Evolutionary conservation across 2,113 vertebrate species (phyloP), one percentile per base, ranked within the genome.

Genomic region (Microtus ochrogaster): DNA sequence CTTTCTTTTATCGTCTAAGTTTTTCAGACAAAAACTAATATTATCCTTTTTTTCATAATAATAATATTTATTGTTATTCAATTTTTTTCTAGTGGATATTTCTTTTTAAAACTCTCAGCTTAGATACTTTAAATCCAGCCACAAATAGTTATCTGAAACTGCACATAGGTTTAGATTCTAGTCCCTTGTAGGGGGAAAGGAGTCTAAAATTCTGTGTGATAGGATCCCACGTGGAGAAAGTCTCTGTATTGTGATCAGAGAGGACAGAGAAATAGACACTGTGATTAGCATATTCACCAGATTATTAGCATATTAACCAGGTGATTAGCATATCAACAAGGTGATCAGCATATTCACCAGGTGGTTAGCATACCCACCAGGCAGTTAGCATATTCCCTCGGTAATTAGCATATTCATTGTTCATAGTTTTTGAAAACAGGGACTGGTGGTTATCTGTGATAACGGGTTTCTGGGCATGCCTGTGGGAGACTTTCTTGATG

Each of bases 71-170:
- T 0, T 82, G 33, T 12, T 1, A 90, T 94, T 95, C 96, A 92
- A 94, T 92, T 5, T 61, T 97, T 96, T 52, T 39, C 65, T 87
- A 94, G 22, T 68, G 86, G 90, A 66, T 86, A 96, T 96, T 95
- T 85, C 88, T 93, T 94, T 96, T 96, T 78, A 96, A 98, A 95
- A n/a, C 1, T 89, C n/a, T 96, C 96, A 61, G 78, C 97, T 77
- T 61, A 96, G 84, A 66, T 11, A 92, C 93, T 97, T 97, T 47
- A 90, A 96, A 96, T 47, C 26, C 22, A 96, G 65, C 47, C 30
- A 94, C 84, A 96, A 95, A 92, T 95, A 96, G 86, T 91, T 94
- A 22, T 94, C 86, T 93, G 79, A 95, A 95, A 83, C 26, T 24
- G 4, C 14, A n/a, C 63, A 87, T 39, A 24, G 2, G 3, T 87